Evolutionary conservation across 2,797 vertebrate species (phyloP), one percentile per base, ranked within the genome.

Genomic region (Moxostoma hubbsi): DNA sequence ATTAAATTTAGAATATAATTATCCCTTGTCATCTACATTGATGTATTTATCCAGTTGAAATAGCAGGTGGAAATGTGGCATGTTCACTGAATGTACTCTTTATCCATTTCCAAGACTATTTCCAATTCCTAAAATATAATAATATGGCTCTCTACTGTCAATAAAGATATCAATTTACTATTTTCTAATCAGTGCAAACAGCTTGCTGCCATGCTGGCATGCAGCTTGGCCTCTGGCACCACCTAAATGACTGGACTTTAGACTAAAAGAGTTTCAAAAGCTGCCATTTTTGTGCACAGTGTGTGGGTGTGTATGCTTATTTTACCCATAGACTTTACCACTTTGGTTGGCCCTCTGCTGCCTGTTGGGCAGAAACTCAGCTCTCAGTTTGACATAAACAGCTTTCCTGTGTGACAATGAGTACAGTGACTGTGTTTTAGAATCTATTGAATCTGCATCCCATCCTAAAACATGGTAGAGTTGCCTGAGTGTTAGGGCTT

Each of bases 101-200:
- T 83, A 84, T 87, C 63, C 82, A 81, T 77, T 61, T 80, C 74
- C 64, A 77, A 58, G 70, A 83, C 84, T 36, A 36, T 36, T 36
- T 36, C 36, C 3, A 36, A 36, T 36, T 36, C 36, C 36, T 36
- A 36, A 36, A 36, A 3, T 36, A 66, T 87, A 86, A 89, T 89
- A 85, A 84, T 45, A 88, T 72, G 85, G 69, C 64, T 85, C 83
- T 61, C 12, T 62, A 50, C 64, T 24, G 5, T 50, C 69, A 73
- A 75, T 86, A 75, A 78, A 82, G 80, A 85, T 79, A 72, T 85
- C 81, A 74, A 36, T 1, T 69, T 86, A 89, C 86, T 88, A 84
- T 91, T 92, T 91, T 87, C 73, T 90, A 88, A 88, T 86, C 79
- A 55, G 75, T 84, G 78, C 84, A 87, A 88, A 89, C 90, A 83